Conservation (phyloP, 2,113 vertebrate species). For the Phyllostomus discolor region DNA sequence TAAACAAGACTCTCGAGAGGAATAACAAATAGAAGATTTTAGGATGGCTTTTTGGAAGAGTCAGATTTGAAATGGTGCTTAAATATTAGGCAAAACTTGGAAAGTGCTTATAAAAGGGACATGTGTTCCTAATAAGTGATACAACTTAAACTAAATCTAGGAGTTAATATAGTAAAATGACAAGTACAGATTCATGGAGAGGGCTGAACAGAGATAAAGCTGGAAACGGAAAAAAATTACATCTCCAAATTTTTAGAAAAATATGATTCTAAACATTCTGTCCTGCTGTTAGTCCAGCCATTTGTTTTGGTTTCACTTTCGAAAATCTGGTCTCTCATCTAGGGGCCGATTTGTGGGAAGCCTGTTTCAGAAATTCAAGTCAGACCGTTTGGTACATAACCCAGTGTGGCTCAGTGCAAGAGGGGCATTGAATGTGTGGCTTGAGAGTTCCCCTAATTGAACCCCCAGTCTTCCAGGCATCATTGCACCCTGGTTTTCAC, state of each 20-base stretch:
- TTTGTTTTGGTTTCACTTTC: background rate
- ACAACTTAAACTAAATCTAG: background rate
- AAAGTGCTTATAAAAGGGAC: background rate
- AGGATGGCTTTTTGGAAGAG: background rate
- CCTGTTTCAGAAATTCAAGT: background rate
- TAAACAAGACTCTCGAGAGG: background rate
- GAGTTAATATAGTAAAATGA: background rate
- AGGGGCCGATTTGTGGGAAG: background rate
- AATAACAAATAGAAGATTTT: background rate
- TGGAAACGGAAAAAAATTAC: background rate
- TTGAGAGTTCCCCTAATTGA: background rate
- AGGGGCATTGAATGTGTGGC: background rate
- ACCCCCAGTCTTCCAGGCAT: accelerated
- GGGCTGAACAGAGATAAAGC: background rate
- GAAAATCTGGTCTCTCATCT: background rate
- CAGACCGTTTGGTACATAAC: background rate
- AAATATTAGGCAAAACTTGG: background rate
- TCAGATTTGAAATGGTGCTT: background rate
- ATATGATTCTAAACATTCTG: background rate
- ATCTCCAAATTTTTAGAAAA: background rate
- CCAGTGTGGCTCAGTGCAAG: background rate
- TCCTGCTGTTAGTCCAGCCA: background rate
- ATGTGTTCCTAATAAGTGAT: background rate
- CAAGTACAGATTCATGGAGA: background rate
- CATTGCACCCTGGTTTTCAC: background rate